These are phyloP conservation scores for Clamator glandarius DNA, from an alignment of 2,797 vertebrate species.

Conservation along the genomic window DNA sequence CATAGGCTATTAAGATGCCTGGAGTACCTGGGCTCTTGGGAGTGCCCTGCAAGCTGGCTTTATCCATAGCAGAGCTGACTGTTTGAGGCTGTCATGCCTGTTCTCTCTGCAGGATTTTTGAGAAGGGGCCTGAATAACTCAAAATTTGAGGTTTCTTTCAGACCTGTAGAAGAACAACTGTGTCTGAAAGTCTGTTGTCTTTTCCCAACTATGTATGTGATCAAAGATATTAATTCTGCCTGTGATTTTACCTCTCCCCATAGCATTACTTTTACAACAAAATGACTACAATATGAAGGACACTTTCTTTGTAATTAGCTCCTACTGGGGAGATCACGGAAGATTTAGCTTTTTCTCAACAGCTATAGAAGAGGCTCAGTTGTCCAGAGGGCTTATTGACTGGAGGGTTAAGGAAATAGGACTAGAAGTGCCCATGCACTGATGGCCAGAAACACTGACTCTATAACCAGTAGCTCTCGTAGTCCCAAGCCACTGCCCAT, in stretches of 20 bases:
- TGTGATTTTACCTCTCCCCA: background rate
- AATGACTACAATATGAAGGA: background rate
- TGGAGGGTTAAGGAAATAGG: background rate
- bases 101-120: background rate
- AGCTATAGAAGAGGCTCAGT: background rate
- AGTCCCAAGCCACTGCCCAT: background rate
- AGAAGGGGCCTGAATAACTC: background rate
- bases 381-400: background rate
- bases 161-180: background rate
- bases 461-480: background rate
- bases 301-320: background rate
- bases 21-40: background rate
- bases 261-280: background rate
- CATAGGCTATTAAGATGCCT: constrained; percentile 48
- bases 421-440: background rate
- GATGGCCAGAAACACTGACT: background rate
- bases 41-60: background rate
- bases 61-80: background rate
- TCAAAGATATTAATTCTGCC: background rate
- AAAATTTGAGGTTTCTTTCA: background rate
- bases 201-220: background rate
- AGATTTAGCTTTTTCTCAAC: background rate
- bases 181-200: background rate
- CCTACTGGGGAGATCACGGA: background rate
- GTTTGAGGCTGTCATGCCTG: background rate